Conservation (phyloP, 53 echinoderm and acorn worm genomes). For the Crossaster papposus region DNA sequence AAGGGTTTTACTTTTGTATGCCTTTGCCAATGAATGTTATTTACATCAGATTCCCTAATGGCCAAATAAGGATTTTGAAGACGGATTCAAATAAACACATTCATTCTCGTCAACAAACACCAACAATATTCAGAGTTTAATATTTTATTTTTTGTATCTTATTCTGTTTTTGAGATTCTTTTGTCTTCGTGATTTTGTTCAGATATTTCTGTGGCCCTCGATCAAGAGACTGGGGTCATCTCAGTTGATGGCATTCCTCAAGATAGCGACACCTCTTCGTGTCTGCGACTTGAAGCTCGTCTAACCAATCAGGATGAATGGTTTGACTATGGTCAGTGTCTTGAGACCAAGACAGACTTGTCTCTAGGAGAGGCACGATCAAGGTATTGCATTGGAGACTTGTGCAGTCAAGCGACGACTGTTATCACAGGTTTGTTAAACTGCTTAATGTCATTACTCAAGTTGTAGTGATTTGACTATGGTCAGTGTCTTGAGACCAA, state of each 20-base stretch:
- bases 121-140: background rate
- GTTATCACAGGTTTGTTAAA: background rate
- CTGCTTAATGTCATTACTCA: too few species aligned
- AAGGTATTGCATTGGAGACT: background rate
- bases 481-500: too few species aligned
- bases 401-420: background rate
- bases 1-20: too few species aligned
- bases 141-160: background rate
- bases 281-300: background rate
- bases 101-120: too few species aligned
- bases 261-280: background rate
- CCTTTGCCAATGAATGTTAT: too few species aligned
- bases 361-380: background rate
- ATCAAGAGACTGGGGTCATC: background rate
- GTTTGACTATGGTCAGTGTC: background rate
- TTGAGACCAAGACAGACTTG: background rate
- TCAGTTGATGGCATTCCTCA: background rate
- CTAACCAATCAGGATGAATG: background rate
- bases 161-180: background rate
- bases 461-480: too few species aligned
- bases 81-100: too few species aligned
- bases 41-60: too few species aligned
- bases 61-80: too few species aligned
- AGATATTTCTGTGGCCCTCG: background rate
- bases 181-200: background rate